Percentiles rank a stretch among this genome's conserved stretches.
Conservation (phyloP, 1,140 invertebrate species). For the Drosophila albomicans region DNA sequence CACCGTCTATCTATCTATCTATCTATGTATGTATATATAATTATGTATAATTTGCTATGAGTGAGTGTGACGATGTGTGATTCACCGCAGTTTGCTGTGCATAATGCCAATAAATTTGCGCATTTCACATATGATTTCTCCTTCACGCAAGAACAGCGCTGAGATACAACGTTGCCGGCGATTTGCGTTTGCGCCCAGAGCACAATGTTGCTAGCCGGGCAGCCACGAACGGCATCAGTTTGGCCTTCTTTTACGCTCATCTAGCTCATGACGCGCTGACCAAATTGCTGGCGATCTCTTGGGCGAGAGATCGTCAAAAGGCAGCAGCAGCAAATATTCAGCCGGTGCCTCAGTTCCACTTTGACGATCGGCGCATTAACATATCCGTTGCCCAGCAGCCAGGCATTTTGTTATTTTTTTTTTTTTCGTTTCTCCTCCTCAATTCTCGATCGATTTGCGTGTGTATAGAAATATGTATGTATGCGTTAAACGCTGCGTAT, state of each 20-base stretch:
- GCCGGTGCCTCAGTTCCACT: conserved; percentile 65
- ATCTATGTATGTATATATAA: conserved; percentile 14
- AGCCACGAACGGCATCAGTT: too few species aligned
- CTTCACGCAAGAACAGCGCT: conserved; percentile 44
- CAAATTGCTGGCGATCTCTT: conserved; percentile 23
- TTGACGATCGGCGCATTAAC: conserved; percentile 81
- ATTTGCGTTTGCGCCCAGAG: conserved; percentile 49
- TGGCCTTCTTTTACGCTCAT: conserved; percentile 2
- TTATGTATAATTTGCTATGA: background rate
- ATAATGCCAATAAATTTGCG: conserved; percentile 71
- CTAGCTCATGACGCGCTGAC: conserved; percentile 17
- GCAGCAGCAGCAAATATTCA: conserved; percentile 6
- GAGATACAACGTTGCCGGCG: background rate
- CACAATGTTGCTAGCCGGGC: background rate
- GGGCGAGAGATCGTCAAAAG: conserved; percentile 28
- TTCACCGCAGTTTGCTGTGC: conserved; percentile 57
- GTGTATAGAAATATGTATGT: conserved; percentile 36
- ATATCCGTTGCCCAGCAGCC: conserved; percentile 81
- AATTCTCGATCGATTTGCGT: conserved; percentile 31
- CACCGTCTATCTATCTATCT: conserved; percentile 1
- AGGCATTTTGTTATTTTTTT: conserved; percentile 4
- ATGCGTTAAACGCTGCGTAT: conserved; percentile 59
- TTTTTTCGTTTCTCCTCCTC: background rate
- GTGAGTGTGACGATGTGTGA: conserved; percentile 42
- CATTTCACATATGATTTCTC: conserved; percentile 74